Evolutionary conservation across 2,113 vertebrate species (phyloP), one percentile per base, ranked within the genome.

Genomic region (Microcebus ravelobensis): DNA sequence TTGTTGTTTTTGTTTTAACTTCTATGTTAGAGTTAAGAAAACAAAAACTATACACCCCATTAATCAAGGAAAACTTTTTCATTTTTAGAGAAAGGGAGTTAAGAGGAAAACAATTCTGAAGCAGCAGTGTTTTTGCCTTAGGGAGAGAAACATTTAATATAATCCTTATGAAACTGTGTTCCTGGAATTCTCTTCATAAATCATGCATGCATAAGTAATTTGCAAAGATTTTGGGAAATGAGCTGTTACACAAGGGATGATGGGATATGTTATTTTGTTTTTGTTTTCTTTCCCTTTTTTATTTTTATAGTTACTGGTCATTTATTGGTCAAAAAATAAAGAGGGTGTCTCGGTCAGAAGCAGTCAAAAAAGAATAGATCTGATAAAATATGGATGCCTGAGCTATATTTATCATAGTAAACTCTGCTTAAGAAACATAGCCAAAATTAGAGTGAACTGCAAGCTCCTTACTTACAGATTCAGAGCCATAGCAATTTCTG

Each of bases 111-210:
- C 50, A 80, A 25, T 87, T 95, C 31, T 36, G 63, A 94, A 90
- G 55, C 55, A 96, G 50, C 77, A 83, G 61, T 73, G 15, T 13
- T 94, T 88, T 50, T 97, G 93, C 91, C 91, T 92, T 45, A 3
- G 93, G 97, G 91, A 92, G 76, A 95, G 57, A 65, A 90, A 87
- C 45, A 71, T 96, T 96, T 96, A 97, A 96, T 94, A 42, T 63
- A 88, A 96, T 88, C 91, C 59, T 88, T 87, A 79, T 83, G 93
- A 95, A 94, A 65, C 70, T 79, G 42, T 61, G 55, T 84, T 93
- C 71, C 86, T 95, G 89, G 34, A 25, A 45, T 71, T 71, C 85
- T 85, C 70, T 92, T 87, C 45, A 92, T 73, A 97, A 96, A 94
- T 81, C 81, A 77, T 76, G 70, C 76, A 95, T 87, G 59, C 84